These are phyloP conservation scores for Crotalus tigris DNA, from an alignment of 2,113 vertebrate genomes.

Conservation along the genomic window DNA sequence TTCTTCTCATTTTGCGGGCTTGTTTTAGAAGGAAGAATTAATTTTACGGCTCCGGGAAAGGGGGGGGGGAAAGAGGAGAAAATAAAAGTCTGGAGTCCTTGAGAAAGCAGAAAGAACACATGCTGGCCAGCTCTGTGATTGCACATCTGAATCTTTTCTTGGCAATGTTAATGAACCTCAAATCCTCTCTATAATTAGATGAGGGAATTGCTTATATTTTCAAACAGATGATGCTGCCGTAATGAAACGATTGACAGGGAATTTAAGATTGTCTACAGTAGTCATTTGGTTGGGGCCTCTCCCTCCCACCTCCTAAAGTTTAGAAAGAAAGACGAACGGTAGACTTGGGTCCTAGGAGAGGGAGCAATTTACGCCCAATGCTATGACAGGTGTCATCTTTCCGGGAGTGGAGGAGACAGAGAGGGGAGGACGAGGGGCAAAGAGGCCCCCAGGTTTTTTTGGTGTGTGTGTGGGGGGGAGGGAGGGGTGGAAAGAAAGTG, in stretches of 20 bases:
- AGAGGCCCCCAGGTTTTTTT: conserved; percentile 71
- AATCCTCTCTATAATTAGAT: conserved; percentile 99
- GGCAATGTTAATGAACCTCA: conserved; percentile 98
- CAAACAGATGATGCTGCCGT: conserved; percentile 98
- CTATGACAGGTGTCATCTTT: conserved; percentile 87
- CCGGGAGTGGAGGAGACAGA: conserved; percentile 73
- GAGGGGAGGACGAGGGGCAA: conserved; percentile 80
- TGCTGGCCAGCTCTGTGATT: conserved; percentile 85
- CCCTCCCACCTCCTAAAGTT: conserved; percentile 40
- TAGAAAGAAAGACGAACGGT: conserved; percentile 74
- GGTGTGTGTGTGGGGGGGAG: conserved; percentile 64
- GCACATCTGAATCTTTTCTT: conserved; percentile 91
- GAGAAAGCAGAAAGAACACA: conserved; percentile 74
- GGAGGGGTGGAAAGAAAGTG: conserved; percentile 64
- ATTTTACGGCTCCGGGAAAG: conserved; percentile 72
- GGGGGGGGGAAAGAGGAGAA: fast-evolving
- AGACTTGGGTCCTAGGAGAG: conserved; percentile 72
- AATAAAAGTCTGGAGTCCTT: conserved; percentile 77
- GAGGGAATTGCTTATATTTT: conserved; percentile 99
- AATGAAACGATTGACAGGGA: conserved; percentile 91
- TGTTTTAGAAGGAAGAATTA: conserved; percentile 78
- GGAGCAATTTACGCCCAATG: conserved; percentile 72
- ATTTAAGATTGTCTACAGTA: conserved; percentile 84
- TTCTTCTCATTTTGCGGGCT: conserved; percentile 75
- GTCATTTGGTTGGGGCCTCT: conserved; percentile 73